Evolutionary conservation across 2,113 vertebrate species (phyloP).

Genomic region (Toxotes chatareus): DNA sequence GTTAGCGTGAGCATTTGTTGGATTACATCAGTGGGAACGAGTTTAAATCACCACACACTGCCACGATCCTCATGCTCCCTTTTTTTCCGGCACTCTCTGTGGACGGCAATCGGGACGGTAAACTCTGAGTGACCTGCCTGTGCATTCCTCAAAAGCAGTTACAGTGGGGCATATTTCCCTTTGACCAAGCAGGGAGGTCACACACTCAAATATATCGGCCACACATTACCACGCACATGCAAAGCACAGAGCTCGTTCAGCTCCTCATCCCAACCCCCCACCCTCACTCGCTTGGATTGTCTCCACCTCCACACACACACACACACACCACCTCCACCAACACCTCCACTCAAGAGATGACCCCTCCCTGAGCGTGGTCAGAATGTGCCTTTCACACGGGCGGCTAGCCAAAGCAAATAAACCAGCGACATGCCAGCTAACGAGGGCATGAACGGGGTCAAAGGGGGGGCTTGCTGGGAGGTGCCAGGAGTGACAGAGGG

Average conservation of each 20-base stretch:
- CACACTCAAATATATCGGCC: conserved; percentile 39
- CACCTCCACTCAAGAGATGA: conserved; percentile 57
- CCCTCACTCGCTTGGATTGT: neutral
- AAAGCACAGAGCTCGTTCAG: conserved; percentile 43
- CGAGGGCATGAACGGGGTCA: conserved; percentile 80
- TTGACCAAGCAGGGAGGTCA: conserved; percentile 65
- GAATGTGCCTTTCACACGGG: conserved; percentile 79
- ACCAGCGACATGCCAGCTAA: conserved; percentile 80
- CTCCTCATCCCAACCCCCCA: conserved; percentile 25
- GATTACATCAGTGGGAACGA: conserved; percentile 68
- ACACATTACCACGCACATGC: conserved; percentile 45
- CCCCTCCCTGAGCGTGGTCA: conserved; percentile 64
- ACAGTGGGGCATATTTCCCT: conserved; percentile 58
- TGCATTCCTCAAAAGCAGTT: conserved; percentile 74
- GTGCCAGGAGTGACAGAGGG: conserved; percentile 81
- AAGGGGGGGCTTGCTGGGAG: conserved; percentile 65
- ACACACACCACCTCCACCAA: conserved; percentile 25
- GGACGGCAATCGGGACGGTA: conserved; percentile 56
- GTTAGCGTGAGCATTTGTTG: conserved; percentile 59
- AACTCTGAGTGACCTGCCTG: conserved; percentile 78
- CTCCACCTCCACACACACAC: conserved; percentile 36
- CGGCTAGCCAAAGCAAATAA: conserved; percentile 84
- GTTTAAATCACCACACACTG: conserved; percentile 40
- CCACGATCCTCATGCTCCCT: conserved; percentile 33
- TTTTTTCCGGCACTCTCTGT: conserved; percentile 37